Percentiles rank a stretch among this genome's conserved stretches.
Conservation (phyloP, 1,140 invertebrate species). For the Nephila pilipes region DNA sequence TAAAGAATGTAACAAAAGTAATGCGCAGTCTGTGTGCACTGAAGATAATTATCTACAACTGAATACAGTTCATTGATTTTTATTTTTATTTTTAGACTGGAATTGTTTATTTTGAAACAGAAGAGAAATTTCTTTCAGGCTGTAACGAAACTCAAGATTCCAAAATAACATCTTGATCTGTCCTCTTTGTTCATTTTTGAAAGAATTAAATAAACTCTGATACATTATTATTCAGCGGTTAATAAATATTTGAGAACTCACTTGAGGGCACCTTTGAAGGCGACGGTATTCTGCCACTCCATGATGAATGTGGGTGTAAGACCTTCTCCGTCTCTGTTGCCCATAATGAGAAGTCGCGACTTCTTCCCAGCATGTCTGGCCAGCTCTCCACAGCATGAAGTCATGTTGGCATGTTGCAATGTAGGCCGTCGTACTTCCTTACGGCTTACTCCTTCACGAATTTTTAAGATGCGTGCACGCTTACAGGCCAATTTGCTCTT, state of each 20-base stretch:
- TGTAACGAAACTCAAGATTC: too few species aligned
- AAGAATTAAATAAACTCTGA: too few species aligned
- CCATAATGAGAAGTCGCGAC: conserved; percentile 83
- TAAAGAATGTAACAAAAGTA: too few species aligned
- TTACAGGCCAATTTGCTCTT: conserved; percentile 81
- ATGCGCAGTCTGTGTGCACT: too few species aligned
- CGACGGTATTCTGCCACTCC: conserved; percentile 81
- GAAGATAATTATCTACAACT: too few species aligned
- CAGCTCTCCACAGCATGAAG: conserved; percentile 81
- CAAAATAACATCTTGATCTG: too few species aligned
- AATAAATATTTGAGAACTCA: conserved; percentile 16
- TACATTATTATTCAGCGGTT: too few species aligned
- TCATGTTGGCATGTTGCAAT: conserved; percentile 81
- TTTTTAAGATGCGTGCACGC: conserved; percentile 81
- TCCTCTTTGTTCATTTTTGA: too few species aligned
- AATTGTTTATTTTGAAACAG: too few species aligned
- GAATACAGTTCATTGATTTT: too few species aligned
- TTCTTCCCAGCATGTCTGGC: conserved; percentile 78
- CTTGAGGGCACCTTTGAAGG: conserved; percentile 81
- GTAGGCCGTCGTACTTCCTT: conserved; percentile 80
- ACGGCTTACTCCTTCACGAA: conserved; percentile 80
- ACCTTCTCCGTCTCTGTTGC: conserved; percentile 80
- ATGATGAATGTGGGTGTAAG: conserved; percentile 82
- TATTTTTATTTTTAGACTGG: too few species aligned
- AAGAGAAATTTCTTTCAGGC: too few species aligned